phyloP scores from a whole-genome alignment of 2,888 invertebrate genomes.

The Charanyca ferruginea region DNA sequence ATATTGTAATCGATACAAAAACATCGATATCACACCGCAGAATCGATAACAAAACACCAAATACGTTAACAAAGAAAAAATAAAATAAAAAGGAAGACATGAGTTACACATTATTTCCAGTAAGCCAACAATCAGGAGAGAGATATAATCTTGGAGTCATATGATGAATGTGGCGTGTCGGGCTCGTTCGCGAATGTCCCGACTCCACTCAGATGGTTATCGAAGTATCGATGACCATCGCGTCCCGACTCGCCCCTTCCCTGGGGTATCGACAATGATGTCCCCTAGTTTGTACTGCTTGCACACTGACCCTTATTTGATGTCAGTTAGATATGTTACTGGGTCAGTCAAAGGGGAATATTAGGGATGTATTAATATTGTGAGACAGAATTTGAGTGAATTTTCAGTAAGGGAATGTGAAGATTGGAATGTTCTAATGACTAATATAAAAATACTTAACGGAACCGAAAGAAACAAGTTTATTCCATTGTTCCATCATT shows the following conservation, averaged over 20 bases:
- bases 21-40: conserved; percentile 11
- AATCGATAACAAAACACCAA: conserved; percentile 19
- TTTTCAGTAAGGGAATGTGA: neutral
- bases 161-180: conserved; percentile 65
- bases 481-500: too few relatives aligned
- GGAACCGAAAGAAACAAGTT: too few relatives aligned
- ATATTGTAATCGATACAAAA: neutral
- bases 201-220: conserved; percentile 32
- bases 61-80: conserved; percentile 15
- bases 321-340: conserved; percentile 37
- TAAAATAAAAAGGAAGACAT: conserved; percentile 69
- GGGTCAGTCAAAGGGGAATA: conserved; percentile 22
- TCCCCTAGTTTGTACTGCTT: conserved; percentile 25
- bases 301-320: conserved; percentile 48
- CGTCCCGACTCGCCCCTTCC: conserved; percentile 19
- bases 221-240: conserved; percentile 11
- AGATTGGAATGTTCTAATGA: too few relatives aligned
- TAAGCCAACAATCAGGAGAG: conserved; percentile 76
- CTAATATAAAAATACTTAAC: too few relatives aligned
- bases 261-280: conserved; percentile 32
- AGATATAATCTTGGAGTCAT: conserved; percentile 77
- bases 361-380: conserved; percentile 2
- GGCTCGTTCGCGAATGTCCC: conserved; percentile 10
- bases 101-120: conserved; percentile 80
- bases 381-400: neutral